Percentiles rank a stretch among this genome's conserved stretches.
Conservation (phyloP, 2,888 invertebrate species). For the Brachyptera putata region DNA sequence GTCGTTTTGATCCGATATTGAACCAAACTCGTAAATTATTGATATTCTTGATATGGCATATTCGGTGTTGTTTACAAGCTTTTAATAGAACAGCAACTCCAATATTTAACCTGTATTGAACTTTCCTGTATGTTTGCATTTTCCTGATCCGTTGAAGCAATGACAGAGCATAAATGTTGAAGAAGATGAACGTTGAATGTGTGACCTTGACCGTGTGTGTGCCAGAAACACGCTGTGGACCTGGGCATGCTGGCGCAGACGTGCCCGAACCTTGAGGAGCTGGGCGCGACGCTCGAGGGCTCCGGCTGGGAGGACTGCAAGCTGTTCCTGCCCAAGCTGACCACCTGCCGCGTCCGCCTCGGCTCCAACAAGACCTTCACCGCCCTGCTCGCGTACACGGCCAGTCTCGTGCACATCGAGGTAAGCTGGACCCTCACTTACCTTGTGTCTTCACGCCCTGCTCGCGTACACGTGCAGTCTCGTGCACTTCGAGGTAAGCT, state of each 20-base stretch:
- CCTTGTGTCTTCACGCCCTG: neutral
- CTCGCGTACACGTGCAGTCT: neutral
- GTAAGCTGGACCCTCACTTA: no score
- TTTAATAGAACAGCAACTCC: no score
- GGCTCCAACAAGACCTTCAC: conserved; percentile 24
- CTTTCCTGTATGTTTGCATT: no score
- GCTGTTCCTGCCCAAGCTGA: conserved; percentile 25
- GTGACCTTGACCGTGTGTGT: conserved; percentile 2
- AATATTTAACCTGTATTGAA: no score
- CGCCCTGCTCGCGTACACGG: conserved; percentile 24
- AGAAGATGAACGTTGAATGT: no score
- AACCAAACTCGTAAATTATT: no score
- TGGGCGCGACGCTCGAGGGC: conserved; percentile 36
- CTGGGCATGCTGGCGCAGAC: conserved; percentile 34
- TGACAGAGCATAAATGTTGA: no score
- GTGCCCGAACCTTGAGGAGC: conserved; percentile 36
- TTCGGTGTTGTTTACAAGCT: no score
- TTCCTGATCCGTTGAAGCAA: no score
- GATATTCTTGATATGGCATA: no score
- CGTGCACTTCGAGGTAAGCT: no score
- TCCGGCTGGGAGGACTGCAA: conserved; percentile 21
- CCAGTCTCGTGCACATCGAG: conserved; percentile 25
- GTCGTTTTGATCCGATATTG: no score
- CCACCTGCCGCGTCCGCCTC: conserved; percentile 26
- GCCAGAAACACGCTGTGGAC: conserved; percentile 35